Evolutionary conservation across 2,797 vertebrate genomes (phyloP).

Genomic region (Amphiprion clarkii): DNA sequence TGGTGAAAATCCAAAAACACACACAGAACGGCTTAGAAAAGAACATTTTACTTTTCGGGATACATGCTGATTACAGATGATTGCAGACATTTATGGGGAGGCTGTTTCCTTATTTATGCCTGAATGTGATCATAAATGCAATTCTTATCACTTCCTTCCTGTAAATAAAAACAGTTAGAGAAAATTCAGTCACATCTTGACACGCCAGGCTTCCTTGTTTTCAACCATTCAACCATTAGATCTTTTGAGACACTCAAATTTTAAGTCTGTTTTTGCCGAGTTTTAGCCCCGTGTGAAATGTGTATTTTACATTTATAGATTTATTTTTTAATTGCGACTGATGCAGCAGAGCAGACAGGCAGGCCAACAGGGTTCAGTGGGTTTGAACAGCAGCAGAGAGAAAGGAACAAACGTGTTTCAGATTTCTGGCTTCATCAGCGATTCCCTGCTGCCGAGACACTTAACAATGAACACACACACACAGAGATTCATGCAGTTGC

Average conservation of each 20-base stretch:
- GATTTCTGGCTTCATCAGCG: conserved; percentile 48
- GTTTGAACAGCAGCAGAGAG: conserved; percentile 40
- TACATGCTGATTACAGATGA: no score
- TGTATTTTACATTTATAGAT: not conserved
- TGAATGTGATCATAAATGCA: no score
- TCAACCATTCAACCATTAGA: not conserved
- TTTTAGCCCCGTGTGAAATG: not conserved
- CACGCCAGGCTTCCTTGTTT: no score
- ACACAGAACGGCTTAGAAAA: no score
- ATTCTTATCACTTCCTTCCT: not conserved
- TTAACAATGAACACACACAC: conserved; percentile 17
- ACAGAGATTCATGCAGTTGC: not conserved
- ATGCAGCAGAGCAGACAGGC: not conserved
- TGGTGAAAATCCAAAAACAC: no score
- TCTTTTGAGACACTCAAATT: no score
- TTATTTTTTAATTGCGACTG: not conserved
- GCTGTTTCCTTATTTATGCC: no score
- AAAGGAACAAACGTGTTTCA: conserved; percentile 30
- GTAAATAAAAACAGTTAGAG: not conserved
- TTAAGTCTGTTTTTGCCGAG: not conserved
- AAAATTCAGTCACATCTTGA: no score
- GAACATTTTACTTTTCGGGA: no score
- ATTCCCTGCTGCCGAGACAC: conserved; percentile 32
- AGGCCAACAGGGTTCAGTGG: conserved; percentile 35
- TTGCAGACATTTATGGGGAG: no score